Base-by-base conservation (phyloP, 2,888 invertebrate species). In the Eudasyphora cyanicolor region DNA sequence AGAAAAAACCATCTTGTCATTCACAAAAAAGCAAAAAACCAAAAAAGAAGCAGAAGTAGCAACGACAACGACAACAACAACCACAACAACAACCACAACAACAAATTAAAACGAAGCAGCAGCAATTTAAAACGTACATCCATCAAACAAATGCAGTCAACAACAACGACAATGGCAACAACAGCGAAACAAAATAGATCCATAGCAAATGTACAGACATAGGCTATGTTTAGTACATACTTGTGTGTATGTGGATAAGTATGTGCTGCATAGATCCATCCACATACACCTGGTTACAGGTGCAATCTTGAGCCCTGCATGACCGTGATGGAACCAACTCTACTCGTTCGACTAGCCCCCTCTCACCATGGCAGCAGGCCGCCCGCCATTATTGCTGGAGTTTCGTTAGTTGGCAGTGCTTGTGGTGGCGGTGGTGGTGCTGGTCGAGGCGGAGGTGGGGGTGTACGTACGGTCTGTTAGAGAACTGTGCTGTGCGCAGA, bases 121-220 rank as follows among this genome's bases (percentile, higher is more conserved):
- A 54, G 35, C 29, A 75, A 64, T 32, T 42, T 19, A 51, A 62
- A 49, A 29, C 19, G 42, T 45, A 79, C 69, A 82, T 62, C 74
- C 60, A 78, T 35, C 73, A 70, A 64, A 51, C 19, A 80, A 80
- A 21, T 71, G 62, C 32, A 80, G 27, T 38, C 45, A 42, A 27
- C 45, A 49, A 35, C 49, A 71, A 24, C 57, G 35, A 32, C 7
- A 42, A 0, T n/a, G n/a, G n/a, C 64, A 64, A 76, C 51, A 77
- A 67, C 67, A 51, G 14, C 42, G 29, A 0, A 12, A 51, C 5
- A 17, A 57, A 57, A 32, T 32, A n/a, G n/a, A 64, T 27, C 29
- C 60, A 27, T 42, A 42, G n/a, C 32, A 27, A 8, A 8, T 12
- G 35, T 54, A 21, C 6, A 69, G 10, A 6, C n/a, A 45, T 12